Conservation (phyloP, 1,140 invertebrate species). For the Achroia grisella region DNA sequence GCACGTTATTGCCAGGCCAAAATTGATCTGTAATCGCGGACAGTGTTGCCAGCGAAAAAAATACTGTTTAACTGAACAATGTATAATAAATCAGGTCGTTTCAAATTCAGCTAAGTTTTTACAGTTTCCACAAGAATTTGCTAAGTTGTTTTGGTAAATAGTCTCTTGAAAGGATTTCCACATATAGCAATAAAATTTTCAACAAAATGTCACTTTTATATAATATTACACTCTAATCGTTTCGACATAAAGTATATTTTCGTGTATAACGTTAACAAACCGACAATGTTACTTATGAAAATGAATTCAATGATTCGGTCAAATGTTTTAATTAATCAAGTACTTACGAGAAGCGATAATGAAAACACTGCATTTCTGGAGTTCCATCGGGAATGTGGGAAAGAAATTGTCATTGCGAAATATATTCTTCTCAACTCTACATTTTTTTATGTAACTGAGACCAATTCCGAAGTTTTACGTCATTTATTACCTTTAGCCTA, state of each 20-base stretch:
- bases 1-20: not conserved
- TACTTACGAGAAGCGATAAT: not conserved
- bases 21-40: constrained; percentile 2
- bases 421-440: too few relatives aligned
- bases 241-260: not conserved
- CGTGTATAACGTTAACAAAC: not conserved
- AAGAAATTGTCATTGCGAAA: not conserved
- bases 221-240: not conserved
- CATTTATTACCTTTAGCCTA: too few relatives aligned
- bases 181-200: too few relatives aligned
- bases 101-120: constrained; percentile 1
- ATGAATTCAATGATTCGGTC: not conserved
- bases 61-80: not conserved
- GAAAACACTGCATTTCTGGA: not conserved
- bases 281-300: not conserved
- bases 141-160: not conserved
- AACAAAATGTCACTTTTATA: not conserved
- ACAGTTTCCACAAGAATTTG: not conserved
- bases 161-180: not conserved
- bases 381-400: not conserved
- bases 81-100: not conserved
- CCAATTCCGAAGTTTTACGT: too few relatives aligned
- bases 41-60: constrained; percentile 1
- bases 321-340: constrained; percentile 3
- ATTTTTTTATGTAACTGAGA: too few relatives aligned